These are phyloP conservation scores for Rynchops niger DNA, from an alignment of 2,113 vertebrate genomes.

Conservation along the genomic window DNA sequence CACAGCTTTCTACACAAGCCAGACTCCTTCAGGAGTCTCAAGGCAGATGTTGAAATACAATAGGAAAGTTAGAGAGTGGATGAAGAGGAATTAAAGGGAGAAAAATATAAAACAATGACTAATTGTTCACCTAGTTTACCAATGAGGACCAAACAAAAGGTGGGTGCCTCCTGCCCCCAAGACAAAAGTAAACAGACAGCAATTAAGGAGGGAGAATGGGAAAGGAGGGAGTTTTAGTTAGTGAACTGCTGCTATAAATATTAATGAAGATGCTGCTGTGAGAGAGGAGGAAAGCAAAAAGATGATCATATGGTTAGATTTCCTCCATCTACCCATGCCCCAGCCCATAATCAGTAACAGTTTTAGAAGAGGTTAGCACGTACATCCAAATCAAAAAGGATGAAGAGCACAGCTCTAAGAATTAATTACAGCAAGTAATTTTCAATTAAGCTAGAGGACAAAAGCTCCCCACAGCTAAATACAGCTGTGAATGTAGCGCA, in stretches of 20 bases:
- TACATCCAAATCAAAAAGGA: not conserved
- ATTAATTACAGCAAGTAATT: not conserved
- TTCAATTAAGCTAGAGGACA: not conserved
- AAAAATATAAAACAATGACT: not conserved
- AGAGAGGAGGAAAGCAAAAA: not conserved
- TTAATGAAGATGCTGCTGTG: not conserved
- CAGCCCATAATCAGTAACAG: not conserved
- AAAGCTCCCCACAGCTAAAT: not conserved
- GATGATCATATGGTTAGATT: not conserved
- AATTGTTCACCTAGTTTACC: rapidly evolving
- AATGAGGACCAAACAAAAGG: rapidly evolving
- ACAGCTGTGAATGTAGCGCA: rapidly evolving
- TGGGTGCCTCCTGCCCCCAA: not conserved
- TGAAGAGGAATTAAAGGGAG: not conserved
- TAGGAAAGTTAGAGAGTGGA: rapidly evolving
- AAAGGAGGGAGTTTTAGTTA: not conserved
- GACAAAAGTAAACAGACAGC: not conserved
- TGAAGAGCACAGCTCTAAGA: not conserved
- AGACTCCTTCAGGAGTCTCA: not conserved
- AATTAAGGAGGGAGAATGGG: not conserved
- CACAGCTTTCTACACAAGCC: not conserved
- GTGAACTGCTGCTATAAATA: not conserved
- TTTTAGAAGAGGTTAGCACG: not conserved
- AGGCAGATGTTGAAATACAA: not conserved
- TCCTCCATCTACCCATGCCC: not conserved